Conservation (phyloP, 2,888 invertebrate species). For the Gymnocheta viridis region DNA sequence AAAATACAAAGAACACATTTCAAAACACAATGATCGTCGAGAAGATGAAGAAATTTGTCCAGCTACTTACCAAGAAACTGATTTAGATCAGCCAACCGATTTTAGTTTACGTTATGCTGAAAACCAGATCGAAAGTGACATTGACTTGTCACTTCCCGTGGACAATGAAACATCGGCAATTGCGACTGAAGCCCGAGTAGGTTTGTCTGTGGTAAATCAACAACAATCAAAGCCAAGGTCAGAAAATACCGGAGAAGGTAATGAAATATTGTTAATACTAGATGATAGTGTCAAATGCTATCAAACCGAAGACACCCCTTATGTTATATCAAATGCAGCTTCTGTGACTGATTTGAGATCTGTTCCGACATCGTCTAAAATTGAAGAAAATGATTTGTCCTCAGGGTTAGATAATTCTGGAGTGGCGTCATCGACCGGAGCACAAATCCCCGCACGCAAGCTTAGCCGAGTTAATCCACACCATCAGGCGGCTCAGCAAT, state of each 20-base stretch:
- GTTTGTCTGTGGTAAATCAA: not conserved
- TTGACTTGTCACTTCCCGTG: slow-evolving; percentile 78
- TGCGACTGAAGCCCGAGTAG: slow-evolving; percentile 48
- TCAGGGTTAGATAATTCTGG: slow-evolving; percentile 73
- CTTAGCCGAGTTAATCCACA: slow-evolving; percentile 51
- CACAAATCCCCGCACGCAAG: slow-evolving; percentile 62
- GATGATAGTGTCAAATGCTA: slow-evolving; percentile 95
- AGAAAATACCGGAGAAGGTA: slow-evolving; percentile 65
- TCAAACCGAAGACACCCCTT: slow-evolving; percentile 94
- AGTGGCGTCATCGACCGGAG: slow-evolving; percentile 66
- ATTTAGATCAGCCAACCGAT: slow-evolving; percentile 95
- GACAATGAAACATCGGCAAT: slow-evolving; percentile 17
- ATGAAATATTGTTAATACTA: slow-evolving; percentile 83
- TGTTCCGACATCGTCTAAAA: slow-evolving; percentile 51
- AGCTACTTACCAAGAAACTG: slow-evolving; percentile 91
- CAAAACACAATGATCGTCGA: slow-evolving; percentile 72
- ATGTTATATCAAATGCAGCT: slow-evolving; percentile 93
- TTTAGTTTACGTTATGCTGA: slow-evolving; percentile 95
- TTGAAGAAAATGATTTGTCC: slow-evolving; percentile 74
- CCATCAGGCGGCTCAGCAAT: slow-evolving; percentile 54
- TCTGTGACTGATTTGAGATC: slow-evolving; percentile 90
- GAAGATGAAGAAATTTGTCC: slow-evolving; percentile 47
- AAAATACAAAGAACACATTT: slow-evolving; percentile 85
- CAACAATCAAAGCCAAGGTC: slow-evolving; percentile 42
- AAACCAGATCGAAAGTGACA: slow-evolving; percentile 87